Evolutionary conservation across 2,888 invertebrate species (phyloP).

Genomic region (Tuberolachnus salignus): DNA sequence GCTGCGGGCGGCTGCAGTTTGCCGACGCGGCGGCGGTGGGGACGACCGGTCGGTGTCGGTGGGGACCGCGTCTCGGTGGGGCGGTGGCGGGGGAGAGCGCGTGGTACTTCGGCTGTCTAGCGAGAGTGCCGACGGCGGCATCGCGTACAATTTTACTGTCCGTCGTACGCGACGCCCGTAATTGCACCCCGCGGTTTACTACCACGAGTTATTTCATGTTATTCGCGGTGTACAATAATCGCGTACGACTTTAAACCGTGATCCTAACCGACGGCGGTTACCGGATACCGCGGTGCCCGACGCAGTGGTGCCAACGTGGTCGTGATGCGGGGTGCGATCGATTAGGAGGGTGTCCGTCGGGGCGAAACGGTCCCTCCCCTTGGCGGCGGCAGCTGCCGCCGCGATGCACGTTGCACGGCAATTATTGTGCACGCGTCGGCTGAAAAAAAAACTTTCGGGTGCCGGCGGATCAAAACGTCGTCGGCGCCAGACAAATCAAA

Average conservation of each 20-base stretch:
- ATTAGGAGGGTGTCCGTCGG: constrained; percentile 39
- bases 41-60: too few species aligned
- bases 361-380: too few species aligned
- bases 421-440: not conserved
- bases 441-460: not conserved
- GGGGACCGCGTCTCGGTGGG: not conserved
- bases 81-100: not conserved
- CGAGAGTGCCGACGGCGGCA: too few species aligned
- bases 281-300: not conserved
- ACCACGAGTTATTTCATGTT: not conserved
- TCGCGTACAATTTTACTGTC: not conserved
- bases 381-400: not conserved
- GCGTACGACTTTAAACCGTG: too few species aligned
- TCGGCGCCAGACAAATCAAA: not conserved
- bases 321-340: constrained; percentile 20
- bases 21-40: not conserved
- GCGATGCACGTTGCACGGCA: not conserved
- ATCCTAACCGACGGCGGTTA: too few species aligned
- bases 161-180: not conserved
- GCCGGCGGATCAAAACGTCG: not conserved
- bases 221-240: too few species aligned
- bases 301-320: constrained; percentile 51
- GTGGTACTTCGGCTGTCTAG: not conserved
- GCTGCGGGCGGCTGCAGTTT: constrained; percentile 8
- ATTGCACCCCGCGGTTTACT: not conserved